Conservation (phyloP, 2,113 vertebrate genomes). For the Channa argus region DNA sequence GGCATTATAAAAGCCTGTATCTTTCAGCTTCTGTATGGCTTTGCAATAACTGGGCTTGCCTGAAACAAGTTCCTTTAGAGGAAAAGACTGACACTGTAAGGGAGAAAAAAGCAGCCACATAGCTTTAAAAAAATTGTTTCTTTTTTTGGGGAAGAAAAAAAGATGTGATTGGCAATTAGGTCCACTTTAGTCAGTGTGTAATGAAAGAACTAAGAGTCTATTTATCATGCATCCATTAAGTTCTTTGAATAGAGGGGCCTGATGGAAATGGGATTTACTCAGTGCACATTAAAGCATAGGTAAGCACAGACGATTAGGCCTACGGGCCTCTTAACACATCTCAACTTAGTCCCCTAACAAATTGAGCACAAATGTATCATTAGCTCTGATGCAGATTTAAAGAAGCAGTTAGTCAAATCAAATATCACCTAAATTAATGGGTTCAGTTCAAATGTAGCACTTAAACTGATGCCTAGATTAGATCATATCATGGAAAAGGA, state of each 20-base stretch:
- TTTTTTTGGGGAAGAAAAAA: neutral
- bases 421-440: slow-evolving; percentile 26
- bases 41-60: slow-evolving; percentile 62
- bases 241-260: slow-evolving; percentile 58
- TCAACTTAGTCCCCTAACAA: slow-evolving; percentile 44
- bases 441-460: slow-evolving; percentile 34
- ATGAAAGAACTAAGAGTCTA: slow-evolving; percentile 37
- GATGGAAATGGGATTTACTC: slow-evolving; percentile 65
- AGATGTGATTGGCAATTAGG: slow-evolving; percentile 17
- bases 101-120: neutral
- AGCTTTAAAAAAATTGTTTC: slow-evolving; percentile 13
- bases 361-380: slow-evolving; percentile 58
- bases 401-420: slow-evolving; percentile 49
- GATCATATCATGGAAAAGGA: slow-evolving; percentile 5
- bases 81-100: slow-evolving; percentile 1
- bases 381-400: slow-evolving; percentile 45
- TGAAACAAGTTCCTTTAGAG: slow-evolving; percentile 42
- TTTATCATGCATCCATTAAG: slow-evolving; percentile 59
- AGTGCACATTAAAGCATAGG: slow-evolving; percentile 66
- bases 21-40: slow-evolving; percentile 50
- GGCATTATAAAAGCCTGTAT: slow-evolving; percentile 58
- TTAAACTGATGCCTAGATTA: slow-evolving; percentile 29
- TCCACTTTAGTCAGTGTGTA: slow-evolving; percentile 34
- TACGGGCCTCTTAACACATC: slow-evolving; percentile 55
- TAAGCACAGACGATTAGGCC: slow-evolving; percentile 60